phyloP scores from a whole-genome alignment of 2,797 vertebrate genomes.

The Channa striata region DNA sequence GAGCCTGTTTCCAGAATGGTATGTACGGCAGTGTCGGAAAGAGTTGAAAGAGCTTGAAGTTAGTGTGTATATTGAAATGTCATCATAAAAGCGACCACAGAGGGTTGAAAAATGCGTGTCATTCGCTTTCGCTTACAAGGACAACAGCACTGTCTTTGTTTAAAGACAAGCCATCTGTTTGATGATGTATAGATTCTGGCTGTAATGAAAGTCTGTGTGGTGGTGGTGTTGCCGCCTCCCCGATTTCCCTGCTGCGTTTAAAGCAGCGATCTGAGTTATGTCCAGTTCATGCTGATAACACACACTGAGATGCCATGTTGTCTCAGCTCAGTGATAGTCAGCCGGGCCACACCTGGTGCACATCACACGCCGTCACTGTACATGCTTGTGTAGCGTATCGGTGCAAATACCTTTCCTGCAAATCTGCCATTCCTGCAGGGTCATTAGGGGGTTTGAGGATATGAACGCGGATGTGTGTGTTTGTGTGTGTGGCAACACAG shows the following conservation, averaged over 20 bases:
- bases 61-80: constrained; percentile 33
- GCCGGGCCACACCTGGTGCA: constrained; percentile 39
- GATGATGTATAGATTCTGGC: constrained; percentile 61
- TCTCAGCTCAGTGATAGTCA: constrained; percentile 44
- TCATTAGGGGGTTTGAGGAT: constrained; percentile 14
- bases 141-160: constrained; percentile 57
- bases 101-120: constrained; percentile 3
- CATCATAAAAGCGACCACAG: constrained; percentile 41
- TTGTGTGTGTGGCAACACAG: constrained; percentile 14
- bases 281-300: constrained; percentile 50
- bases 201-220: constrained; percentile 54
- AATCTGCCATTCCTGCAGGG: constrained; percentile 21
- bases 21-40: background rate
- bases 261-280: constrained; percentile 48
- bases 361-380: constrained; percentile 7
- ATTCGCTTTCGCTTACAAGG: constrained; percentile 38
- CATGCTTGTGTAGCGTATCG: background rate
- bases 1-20: constrained; percentile 14
- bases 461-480: constrained; percentile 29
- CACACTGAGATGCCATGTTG: constrained; percentile 46
- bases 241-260: constrained; percentile 51
- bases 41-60: constrained; percentile 6
- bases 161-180: constrained; percentile 71
- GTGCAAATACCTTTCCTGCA: background rate
- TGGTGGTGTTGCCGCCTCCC: constrained; percentile 28